Evolutionary conservation across 2,113 vertebrate species (phyloP).

Genomic region (Clarias gariepinus): DNA sequence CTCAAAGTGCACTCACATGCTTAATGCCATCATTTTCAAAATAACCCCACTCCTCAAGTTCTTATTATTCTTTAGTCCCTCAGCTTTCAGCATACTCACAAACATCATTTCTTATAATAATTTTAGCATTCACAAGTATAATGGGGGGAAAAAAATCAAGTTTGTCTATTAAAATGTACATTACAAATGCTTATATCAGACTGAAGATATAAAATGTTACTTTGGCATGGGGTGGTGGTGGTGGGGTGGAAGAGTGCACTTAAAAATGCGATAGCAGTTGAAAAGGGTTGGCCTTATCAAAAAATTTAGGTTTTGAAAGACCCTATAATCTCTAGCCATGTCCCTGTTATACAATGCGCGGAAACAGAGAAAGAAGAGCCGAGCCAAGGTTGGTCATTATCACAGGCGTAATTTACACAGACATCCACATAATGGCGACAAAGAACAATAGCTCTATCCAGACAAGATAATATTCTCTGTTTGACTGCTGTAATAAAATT

Average conservation of each 20-base stretch:
- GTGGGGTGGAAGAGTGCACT: too few relatives aligned
- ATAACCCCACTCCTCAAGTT: background rate
- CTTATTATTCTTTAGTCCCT: background rate
- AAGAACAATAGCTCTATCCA: background rate
- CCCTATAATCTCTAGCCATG: too few relatives aligned
- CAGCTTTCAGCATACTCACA: background rate
- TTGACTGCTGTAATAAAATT: background rate
- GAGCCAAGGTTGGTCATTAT: slow-evolving; percentile 2
- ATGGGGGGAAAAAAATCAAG: background rate
- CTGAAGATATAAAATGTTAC: background rate
- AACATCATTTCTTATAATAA: background rate
- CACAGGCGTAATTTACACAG: background rate
- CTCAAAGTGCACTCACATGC: background rate
- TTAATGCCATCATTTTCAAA: slow-evolving; percentile 15
- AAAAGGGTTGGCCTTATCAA: too few relatives aligned
- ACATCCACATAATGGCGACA: background rate
- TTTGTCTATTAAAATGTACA: too few relatives aligned
- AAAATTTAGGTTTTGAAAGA: too few relatives aligned
- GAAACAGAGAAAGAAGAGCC: background rate
- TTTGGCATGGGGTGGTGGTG: background rate
- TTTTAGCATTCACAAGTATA: background rate
- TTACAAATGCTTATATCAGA: background rate
- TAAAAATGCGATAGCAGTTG: too few relatives aligned
- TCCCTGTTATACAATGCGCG: background rate
- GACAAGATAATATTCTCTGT: background rate